A percentile compares a stretch with the other conserved stretches of the same genome.
Evolutionary conservation across 2,888 invertebrate species (phyloP).

Genomic region (Agrochola litura): DNA sequence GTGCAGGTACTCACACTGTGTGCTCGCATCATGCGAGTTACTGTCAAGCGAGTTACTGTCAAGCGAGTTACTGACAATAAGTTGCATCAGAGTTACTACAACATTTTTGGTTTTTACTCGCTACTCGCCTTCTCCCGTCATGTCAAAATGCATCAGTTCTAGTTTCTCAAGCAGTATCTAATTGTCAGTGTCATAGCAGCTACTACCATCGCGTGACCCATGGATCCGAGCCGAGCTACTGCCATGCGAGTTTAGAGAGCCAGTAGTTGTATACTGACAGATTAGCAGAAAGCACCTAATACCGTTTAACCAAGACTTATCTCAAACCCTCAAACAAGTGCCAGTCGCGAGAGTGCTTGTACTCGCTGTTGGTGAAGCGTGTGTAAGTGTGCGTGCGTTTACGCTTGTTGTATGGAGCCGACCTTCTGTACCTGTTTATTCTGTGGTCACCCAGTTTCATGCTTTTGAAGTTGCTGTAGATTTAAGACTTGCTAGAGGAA

Average conservation of each 20-base stretch:
- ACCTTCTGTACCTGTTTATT: neutral
- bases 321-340: neutral
- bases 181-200: neutral
- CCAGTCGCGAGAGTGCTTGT: neutral
- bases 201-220: neutral
- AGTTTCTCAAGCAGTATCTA: neutral
- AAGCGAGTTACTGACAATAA: too few relatives aligned
- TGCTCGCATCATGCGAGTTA: neutral
- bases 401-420: accelerated
- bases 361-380: neutral
- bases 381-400: neutral
- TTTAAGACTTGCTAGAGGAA: slow-evolving; percentile 36
- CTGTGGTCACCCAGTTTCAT: slow-evolving; percentile 19
- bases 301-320: neutral
- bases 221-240: neutral
- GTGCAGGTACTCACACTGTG: neutral
- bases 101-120: neutral
- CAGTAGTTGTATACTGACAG: neutral
- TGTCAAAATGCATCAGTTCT: neutral
- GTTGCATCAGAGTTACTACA: neutral
- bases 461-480: slow-evolving; percentile 36
- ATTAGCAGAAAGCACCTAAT: neutral
- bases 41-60: too few relatives aligned
- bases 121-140: neutral
- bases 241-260: neutral